Evolutionary conservation across 1,140 invertebrate genomes (phyloP).

Genomic region (Zeugodacus cucurbitae): DNA sequence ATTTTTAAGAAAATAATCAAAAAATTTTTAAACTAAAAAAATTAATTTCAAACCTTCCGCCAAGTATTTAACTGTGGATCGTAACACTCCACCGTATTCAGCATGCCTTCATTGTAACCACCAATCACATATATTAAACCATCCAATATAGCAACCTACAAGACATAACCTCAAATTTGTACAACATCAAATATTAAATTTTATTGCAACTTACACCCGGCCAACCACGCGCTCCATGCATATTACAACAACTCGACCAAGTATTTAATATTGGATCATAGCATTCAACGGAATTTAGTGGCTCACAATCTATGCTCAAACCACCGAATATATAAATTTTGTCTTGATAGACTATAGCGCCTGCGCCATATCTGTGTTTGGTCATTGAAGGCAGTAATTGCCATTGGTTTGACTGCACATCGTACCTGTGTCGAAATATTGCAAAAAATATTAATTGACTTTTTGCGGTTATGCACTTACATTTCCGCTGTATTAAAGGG

Average conservation of each 20-base stretch:
- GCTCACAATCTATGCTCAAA: background rate
- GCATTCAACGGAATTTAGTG: background rate
- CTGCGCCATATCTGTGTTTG: background rate
- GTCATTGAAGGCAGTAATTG: background rate
- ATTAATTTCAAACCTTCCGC: background rate
- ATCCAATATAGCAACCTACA: background rate
- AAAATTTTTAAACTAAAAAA: background rate
- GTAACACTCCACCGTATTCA: background rate
- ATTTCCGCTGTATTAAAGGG: background rate
- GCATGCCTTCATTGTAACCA: background rate
- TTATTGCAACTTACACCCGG: background rate
- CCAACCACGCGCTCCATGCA: background rate
- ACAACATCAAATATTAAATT: background rate
- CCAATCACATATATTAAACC: background rate
- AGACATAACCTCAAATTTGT: background rate
- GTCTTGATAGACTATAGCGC: background rate
- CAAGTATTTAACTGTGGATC: background rate
- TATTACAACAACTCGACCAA: background rate
- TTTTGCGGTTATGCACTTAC: background rate
- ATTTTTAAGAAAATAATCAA: too few species aligned
- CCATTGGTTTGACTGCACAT: background rate
- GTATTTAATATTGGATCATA: background rate
- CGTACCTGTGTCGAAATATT: background rate
- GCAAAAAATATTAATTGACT: background rate
- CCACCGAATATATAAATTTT: constrained; percentile 12